These are phyloP conservation scores for Drosophila gunungcola DNA, from an alignment of 1,140 invertebrate genomes.

Conservation along the genomic window DNA sequence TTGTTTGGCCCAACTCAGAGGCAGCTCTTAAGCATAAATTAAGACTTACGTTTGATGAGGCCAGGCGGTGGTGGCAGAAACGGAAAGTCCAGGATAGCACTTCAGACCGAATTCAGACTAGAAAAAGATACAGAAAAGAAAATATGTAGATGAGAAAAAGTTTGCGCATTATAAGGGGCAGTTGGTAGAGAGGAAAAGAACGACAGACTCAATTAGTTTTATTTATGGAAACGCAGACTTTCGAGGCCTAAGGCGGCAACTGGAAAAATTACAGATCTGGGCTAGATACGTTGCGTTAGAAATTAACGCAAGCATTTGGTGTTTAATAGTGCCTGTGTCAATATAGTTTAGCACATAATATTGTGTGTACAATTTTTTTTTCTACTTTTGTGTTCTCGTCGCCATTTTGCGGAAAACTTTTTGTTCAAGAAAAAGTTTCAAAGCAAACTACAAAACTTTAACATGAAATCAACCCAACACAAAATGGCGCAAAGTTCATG, in stretches of 20 bases:
- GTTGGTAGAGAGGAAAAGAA: background rate
- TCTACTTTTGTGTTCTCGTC: constrained; percentile 33
- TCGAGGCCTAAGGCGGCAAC: background rate
- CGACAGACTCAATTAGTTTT: constrained; percentile 72
- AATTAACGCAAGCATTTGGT: constrained; percentile 63
- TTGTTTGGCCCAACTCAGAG: constrained; percentile 31
- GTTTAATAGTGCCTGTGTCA: constrained; percentile 48
- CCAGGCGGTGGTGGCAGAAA: background rate
- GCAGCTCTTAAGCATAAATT: constrained; percentile 66
- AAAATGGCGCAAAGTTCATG: constrained; percentile 29
- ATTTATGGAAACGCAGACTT: constrained; percentile 36
- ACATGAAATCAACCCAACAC: constrained; percentile 20
- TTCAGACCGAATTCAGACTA: constrained; percentile 46
- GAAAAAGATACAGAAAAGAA: constrained; percentile 40
- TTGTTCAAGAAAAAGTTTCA: constrained; percentile 15
- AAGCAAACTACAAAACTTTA: constrained; percentile 14
- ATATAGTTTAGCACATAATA: constrained; percentile 60
- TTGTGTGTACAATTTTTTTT: constrained; percentile 19
- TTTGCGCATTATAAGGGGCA: constrained; percentile 9
- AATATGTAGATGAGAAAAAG: constrained; percentile 42
- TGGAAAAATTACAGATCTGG: constrained; percentile 19
- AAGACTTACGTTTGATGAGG: constrained; percentile 73
- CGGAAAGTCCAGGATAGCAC: constrained; percentile 42
- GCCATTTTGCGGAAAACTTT: constrained; percentile 22
- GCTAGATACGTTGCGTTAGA: constrained; percentile 12